Evolutionary conservation across 1,140 invertebrate species (phyloP).

Genomic region (Listronotus bonariensis): DNA sequence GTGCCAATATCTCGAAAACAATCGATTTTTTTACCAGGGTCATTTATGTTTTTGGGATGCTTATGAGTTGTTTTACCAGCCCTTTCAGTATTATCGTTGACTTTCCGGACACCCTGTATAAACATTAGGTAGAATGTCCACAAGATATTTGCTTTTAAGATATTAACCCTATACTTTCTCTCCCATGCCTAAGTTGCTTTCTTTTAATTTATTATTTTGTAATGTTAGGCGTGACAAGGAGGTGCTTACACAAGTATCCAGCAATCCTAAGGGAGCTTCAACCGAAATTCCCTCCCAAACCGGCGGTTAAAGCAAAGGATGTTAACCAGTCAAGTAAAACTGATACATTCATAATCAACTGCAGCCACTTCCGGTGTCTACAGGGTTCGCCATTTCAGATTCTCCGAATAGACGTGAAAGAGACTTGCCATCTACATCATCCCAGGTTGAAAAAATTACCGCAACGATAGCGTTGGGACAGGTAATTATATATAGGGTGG

Average conservation of each 20-base stretch:
- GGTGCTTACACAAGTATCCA: background rate
- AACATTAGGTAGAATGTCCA: too few relatives aligned
- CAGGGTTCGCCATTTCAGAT: constrained; percentile 36
- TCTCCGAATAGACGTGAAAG: constrained; percentile 38
- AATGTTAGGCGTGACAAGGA: background rate
- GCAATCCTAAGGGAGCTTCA: background rate
- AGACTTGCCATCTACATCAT: constrained; percentile 18
- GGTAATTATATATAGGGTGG: constrained; percentile 9
- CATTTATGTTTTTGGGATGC: too few relatives aligned
- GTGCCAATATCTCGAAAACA: too few relatives aligned
- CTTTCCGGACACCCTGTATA: too few relatives aligned
- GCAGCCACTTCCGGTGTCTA: background rate
- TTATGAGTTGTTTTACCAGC: too few relatives aligned
- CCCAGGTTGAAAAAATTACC: constrained; percentile 41
- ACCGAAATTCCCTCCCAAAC: constrained; percentile 42
- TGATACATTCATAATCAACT: background rate
- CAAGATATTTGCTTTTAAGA: too few relatives aligned
- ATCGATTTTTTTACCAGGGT: too few relatives aligned
- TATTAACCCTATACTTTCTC: too few relatives aligned
- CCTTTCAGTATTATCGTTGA: too few relatives aligned
- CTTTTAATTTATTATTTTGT: too few relatives aligned
- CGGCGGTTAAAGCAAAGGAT: constrained; percentile 40
- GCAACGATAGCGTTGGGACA: constrained; percentile 35
- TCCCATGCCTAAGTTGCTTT: too few relatives aligned
- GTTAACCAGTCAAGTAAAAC: constrained; percentile 11